Conservation (phyloP, 1,140 invertebrate genomes). For the Battus philenor region DNA sequence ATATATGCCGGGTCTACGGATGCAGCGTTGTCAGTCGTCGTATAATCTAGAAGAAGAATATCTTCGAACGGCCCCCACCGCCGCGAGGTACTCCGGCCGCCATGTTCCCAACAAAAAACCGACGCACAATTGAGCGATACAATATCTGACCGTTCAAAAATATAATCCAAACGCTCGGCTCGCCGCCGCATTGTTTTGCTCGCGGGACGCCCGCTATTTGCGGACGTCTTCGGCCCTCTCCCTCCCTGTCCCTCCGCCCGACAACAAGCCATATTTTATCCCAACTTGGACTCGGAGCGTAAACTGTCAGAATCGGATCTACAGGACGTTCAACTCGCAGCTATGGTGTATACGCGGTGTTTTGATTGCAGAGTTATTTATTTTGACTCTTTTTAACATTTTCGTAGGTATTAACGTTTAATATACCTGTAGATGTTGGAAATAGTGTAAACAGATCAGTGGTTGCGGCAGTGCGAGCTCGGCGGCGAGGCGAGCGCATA, state of each 20-base stretch:
- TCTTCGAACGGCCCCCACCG: no score
- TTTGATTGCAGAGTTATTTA: constrained; percentile 21
- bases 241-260: constrained; percentile 35
- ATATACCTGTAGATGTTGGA: no score
- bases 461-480: no score
- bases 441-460: no score
- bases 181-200: constrained; percentile 61
- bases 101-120: no score
- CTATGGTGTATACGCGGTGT: constrained; percentile 39
- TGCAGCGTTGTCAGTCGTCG: no score
- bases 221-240: constrained; percentile 40
- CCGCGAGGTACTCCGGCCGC: no score
- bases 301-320: constrained; percentile 69
- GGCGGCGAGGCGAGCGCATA: constrained; percentile 27
- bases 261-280: constrained; percentile 71
- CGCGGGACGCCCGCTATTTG: constrained; percentile 64
- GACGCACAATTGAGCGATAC: neutral
- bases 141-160: constrained; percentile 7
- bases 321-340: constrained; percentile 66
- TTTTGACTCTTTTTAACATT: no score
- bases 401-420: no score
- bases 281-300: constrained; percentile 58
- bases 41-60: no score
- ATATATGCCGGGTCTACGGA: no score
- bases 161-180: constrained; percentile 13